These are phyloP conservation scores for Barnardius zonarius DNA, from an alignment of 2,113 vertebrate genomes.

Conservation along the genomic window DNA sequence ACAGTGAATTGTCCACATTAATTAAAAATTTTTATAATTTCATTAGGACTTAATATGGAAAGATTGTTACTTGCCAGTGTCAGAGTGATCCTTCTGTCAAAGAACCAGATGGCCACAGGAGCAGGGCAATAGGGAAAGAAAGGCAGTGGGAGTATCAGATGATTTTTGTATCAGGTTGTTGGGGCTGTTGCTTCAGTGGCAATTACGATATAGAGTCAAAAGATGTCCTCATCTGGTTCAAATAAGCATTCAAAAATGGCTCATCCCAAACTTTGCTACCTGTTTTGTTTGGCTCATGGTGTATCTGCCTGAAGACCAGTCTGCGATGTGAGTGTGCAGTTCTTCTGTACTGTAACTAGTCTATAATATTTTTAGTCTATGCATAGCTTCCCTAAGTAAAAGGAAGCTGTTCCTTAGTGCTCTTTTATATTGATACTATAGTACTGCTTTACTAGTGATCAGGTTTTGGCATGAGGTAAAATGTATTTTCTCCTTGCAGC, in stretches of 20 bases:
- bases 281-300: neutral
- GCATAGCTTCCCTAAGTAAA: neutral
- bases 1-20: neutral
- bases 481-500: neutral
- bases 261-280: neutral
- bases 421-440: neutral
- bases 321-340: neutral
- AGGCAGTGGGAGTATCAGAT: neutral
- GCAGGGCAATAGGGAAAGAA: neutral
- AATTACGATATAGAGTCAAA: neutral
- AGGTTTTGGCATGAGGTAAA: neutral
- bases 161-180: neutral
- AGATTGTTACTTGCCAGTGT: neutral
- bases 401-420: neutral
- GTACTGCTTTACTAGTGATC: neutral
- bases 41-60: neutral
- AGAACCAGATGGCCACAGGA: neutral
- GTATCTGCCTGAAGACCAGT: neutral
- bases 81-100: neutral
- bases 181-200: neutral
- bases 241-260: neutral
- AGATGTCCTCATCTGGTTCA: neutral
- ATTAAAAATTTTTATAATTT: neutral
- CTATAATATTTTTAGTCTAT: neutral
- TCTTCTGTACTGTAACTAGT: neutral